Evolutionary conservation across 2,797 vertebrate genomes (phyloP).

Genomic region (Momotus momota): DNA sequence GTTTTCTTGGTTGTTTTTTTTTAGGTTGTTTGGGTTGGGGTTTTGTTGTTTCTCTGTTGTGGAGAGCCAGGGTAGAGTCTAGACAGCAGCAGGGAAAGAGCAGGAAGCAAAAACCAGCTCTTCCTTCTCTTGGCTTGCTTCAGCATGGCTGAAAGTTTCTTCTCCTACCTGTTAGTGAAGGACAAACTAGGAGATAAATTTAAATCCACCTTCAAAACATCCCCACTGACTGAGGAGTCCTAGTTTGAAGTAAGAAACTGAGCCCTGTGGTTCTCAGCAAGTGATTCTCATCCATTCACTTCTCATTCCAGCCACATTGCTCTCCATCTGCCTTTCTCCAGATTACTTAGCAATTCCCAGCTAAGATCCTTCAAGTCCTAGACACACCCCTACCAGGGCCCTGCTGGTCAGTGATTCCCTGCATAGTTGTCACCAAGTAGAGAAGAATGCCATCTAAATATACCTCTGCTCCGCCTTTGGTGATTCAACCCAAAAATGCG

Average conservation of each 20-base stretch:
- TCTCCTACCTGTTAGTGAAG: neutral
- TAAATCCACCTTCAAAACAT: neutral
- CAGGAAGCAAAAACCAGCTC: neutral
- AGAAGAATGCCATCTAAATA: neutral
- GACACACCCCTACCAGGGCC: neutral
- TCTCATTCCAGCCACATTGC: neutral
- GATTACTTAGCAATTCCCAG: neutral
- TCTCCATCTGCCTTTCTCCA: neutral
- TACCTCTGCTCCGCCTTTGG: neutral
- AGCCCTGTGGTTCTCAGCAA: neutral
- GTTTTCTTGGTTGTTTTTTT: neutral
- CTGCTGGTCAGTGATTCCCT: neutral
- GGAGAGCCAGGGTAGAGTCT: neutral
- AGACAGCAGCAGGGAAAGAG: neutral
- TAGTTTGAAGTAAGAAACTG: neutral
- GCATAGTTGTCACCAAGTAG: conserved; percentile 1
- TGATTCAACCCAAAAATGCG: neutral
- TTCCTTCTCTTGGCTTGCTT: neutral
- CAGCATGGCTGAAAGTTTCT: neutral
- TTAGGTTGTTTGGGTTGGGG: too few species aligned
- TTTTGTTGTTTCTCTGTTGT: too few species aligned
- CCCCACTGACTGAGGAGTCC: neutral
- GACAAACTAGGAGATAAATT: neutral
- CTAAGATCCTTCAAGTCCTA: neutral
- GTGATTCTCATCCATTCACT: neutral